Conservation (phyloP, 2,888 invertebrate genomes). For the Eilema caniola region DNA sequence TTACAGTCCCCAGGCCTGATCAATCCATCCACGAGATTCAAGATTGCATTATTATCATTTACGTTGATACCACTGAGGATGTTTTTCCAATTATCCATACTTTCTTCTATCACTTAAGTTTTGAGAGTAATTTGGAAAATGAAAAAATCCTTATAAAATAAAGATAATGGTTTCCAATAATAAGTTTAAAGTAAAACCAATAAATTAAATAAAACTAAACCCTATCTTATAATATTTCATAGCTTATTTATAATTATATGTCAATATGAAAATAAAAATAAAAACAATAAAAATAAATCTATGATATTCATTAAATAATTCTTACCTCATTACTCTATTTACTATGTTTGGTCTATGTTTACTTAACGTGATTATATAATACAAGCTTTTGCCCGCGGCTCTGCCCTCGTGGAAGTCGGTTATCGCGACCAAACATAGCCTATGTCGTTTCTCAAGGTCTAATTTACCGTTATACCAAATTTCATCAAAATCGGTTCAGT, state of each 20-base stretch:
- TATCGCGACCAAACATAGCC: too few relatives aligned
- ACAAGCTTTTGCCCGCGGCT: too few relatives aligned
- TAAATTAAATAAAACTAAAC: not conserved
- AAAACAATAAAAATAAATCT: not conserved
- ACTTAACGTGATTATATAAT: too few relatives aligned
- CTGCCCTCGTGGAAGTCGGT: too few relatives aligned
- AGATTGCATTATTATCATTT: conserved; percentile 25
- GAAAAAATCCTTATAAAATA: not conserved
- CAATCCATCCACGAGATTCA: conserved; percentile 20
- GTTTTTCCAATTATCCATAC: conserved; percentile 32
- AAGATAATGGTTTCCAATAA: not conserved
- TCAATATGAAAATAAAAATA: not conserved
- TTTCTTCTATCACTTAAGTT: conserved; percentile 10
- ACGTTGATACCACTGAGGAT: conserved; percentile 22
- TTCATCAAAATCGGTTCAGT: too few relatives aligned
- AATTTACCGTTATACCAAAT: too few relatives aligned
- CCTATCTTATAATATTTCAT: not conserved
- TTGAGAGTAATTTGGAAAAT: not conserved
- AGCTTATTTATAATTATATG: not conserved
- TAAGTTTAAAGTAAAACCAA: not conserved
- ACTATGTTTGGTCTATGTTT: not conserved
- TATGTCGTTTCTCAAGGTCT: too few relatives aligned
- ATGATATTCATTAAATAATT: not conserved
- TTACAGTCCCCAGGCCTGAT: conserved; percentile 23
- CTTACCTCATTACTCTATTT: not conserved